A percentile compares a stretch with the other conserved stretches of the same genome.
These are phyloP conservation scores for Ceratoteleas bidentatus DNA, from an alignment of 1,140 invertebrate genomes.

Conservation along the genomic window DNA sequence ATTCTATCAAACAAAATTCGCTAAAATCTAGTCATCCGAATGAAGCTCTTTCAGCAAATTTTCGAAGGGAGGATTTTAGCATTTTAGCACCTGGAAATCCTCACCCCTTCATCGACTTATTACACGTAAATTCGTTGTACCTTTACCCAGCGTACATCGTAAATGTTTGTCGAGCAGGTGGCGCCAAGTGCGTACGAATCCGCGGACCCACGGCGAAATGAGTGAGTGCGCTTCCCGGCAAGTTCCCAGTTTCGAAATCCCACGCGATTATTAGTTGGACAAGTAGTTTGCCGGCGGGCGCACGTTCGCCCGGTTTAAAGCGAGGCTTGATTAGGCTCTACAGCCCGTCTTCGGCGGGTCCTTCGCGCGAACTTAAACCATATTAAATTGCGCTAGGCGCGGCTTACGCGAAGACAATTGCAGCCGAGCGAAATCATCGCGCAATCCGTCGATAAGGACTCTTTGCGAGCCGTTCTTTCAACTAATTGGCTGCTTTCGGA, in stretches of 20 bases:
- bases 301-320: constrained; percentile 71
- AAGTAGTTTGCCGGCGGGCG: constrained; percentile 73
- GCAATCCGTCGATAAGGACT: constrained; percentile 42
- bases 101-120: no score
- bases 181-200: constrained; percentile 70
- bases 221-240: constrained; percentile 51
- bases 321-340: constrained; percentile 77
- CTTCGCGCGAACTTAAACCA: constrained; percentile 75
- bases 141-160: constrained; percentile 35
- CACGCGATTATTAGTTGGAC: constrained; percentile 78
- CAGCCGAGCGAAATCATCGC: constrained; percentile 46
- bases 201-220: constrained; percentile 55
- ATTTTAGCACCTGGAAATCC: no score
- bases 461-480: background rate
- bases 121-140: constrained; percentile 20
- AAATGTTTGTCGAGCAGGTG: constrained; percentile 53
- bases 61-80: no score
- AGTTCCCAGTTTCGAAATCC: constrained; percentile 72
- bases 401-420: constrained; percentile 61
- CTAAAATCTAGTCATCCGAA: no score
- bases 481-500: no score
- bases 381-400: constrained; percentile 79
- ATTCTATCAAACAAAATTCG: no score
- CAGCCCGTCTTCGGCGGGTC: constrained; percentile 72
- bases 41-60: no score